A percentile compares a stretch with the other conserved stretches of the same genome.
Conservation (phyloP, 2,113 vertebrate genomes). For the Dipodomys merriami region DNA sequence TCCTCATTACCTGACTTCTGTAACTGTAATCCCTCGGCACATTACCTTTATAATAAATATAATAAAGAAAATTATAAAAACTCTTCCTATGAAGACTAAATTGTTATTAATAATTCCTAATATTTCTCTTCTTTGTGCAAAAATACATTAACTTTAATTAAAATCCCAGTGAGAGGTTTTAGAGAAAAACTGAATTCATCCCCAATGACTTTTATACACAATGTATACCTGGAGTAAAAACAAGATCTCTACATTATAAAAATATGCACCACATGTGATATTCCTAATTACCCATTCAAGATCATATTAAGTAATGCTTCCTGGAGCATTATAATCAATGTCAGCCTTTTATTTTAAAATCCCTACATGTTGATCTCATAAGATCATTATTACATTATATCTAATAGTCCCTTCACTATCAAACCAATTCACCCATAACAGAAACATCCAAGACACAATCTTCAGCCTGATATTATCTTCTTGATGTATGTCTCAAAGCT, state of each 20-base stretch:
- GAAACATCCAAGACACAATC: not conserved
- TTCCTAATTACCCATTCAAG: not conserved
- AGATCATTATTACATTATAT: not conserved
- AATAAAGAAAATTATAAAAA: too few relatives aligned
- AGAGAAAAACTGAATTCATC: too few relatives aligned
- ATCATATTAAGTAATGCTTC: not conserved
- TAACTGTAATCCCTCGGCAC: too few relatives aligned
- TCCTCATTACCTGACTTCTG: too few relatives aligned
- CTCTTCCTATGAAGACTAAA: too few relatives aligned
- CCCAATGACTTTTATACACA: too few relatives aligned
- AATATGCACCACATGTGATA: not conserved
- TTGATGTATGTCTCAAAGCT: not conserved
- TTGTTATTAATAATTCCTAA: too few relatives aligned
- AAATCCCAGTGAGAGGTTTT: too few relatives aligned
- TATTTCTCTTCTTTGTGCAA: too few relatives aligned
- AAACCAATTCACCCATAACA: not conserved
- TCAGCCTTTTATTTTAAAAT: conserved; percentile 8
- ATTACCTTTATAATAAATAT: too few relatives aligned
- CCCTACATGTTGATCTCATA: not conserved
- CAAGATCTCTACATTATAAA: not conserved
- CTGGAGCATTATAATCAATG: not conserved
- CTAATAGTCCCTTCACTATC: not conserved
- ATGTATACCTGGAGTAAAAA: not conserved
- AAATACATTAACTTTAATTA: too few relatives aligned
- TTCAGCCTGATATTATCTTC: not conserved